Evolutionary conservation across 2,113 vertebrate genomes (phyloP).

Genomic region (Ochotona curzoniae): DNA sequence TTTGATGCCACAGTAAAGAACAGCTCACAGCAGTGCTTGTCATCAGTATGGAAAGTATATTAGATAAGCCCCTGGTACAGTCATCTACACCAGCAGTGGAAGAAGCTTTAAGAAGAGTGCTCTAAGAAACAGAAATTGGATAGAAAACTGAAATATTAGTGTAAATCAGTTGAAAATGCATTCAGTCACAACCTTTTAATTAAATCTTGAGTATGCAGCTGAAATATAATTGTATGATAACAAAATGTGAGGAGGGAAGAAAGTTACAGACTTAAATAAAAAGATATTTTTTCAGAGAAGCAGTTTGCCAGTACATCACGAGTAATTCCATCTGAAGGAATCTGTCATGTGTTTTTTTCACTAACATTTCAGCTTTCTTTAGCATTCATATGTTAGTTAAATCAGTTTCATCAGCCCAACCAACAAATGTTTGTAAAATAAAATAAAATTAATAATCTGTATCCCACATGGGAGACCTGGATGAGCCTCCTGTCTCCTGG

Average conservation of each 20-base stretch:
- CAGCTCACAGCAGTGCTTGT: background rate
- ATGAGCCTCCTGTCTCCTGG: too few species aligned
- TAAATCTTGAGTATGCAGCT: conserved; percentile 47
- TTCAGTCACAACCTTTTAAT: conserved; percentile 41
- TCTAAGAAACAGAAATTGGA: background rate
- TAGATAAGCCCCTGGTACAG: background rate
- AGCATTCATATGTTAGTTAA: background rate
- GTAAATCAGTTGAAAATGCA: background rate
- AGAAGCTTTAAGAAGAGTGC: background rate
- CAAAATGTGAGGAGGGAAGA: conserved; percentile 54
- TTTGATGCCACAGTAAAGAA: background rate
- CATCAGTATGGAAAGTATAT: background rate
- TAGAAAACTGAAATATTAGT: conserved; percentile 20
- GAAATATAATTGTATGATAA: conserved; percentile 54
- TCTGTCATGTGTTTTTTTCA: background rate
- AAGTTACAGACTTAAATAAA: conserved; percentile 28
- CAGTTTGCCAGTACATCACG: background rate
- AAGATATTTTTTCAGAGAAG: conserved; percentile 42
- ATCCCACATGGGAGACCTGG: too few species aligned
- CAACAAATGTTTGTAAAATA: background rate
- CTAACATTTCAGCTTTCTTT: conserved; percentile 14
- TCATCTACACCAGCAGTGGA: background rate
- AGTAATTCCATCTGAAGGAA: background rate
- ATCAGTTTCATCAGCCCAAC: conserved; percentile 3
- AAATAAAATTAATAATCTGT: background rate